Base-by-base conservation (phyloP, 92 coral and sea anemone species). In the Actinernus sp. region DNA sequence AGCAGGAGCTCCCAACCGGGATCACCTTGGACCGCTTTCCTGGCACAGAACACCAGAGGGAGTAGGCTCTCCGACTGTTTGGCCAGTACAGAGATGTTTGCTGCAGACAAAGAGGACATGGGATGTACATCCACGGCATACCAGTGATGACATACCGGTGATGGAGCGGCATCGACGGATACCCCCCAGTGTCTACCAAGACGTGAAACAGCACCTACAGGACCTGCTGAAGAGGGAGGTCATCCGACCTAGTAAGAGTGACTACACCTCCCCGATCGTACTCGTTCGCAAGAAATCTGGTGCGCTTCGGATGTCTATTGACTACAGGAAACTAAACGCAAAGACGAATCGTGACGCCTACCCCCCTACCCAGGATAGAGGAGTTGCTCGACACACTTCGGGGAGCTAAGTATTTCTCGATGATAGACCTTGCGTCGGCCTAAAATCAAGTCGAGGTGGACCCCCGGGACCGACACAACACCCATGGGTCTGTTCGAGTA, bases 151-250 rank as follows among this genome's bases (percentile, higher is more conserved):
- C 9, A 28, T 46, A 10, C 53, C 53, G 2, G 53, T 17, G 5
- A 46, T 17, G 22, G 53, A 46, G 22, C 53, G 3, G 2, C 9
- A 46, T 17, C 2, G 53, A 2, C 11, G 53, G 53, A 46, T 46
- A 1, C 53, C 53, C 53, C n/a, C 50, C 53, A 46, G 24, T 28
- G 5, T 2, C 5, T 46, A 46, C 25, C 53, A 46, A 13, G 53
- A 46, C 26, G 53, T 46, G 25, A 14, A 46, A 10, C 53, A 46
- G 22, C 53, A 46, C 53, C 53, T 46, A 2, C 53, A 46, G 2
- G 53, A 46, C 19, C 53, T 46, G 4, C 25, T 46, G 2, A 17
- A 46, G 53, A 46, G 24, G 25, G 53, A 10, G 7, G 53, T 46
- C 1, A 46, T 46, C 9, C 53, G 11, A 14, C 53, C 53, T 11